Percentiles rank a stretch among this genome's conserved stretches.
Evolutionary conservation across 2,797 vertebrate species (phyloP).

Genomic region (Crax fasciolata): DNA sequence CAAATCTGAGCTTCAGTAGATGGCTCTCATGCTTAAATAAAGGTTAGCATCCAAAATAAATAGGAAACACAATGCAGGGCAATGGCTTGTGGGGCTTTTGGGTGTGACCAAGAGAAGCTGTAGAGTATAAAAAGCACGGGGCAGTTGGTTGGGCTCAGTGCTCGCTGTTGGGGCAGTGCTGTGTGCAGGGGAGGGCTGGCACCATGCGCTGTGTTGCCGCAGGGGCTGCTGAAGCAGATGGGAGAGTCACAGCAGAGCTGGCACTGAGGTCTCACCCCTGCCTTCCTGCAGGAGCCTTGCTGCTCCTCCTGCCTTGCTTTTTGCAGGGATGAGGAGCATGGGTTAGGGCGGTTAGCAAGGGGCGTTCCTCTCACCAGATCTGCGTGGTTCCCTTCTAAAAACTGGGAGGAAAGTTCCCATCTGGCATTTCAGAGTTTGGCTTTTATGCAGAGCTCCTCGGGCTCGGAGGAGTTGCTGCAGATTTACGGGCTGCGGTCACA

Average conservation of each 20-base stretch:
- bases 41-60: not conserved
- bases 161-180: too few species aligned
- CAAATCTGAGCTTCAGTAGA: not conserved
- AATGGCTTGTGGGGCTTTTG: not conserved
- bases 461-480: not conserved
- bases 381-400: rapidly evolving
- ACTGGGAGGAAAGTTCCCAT: not conserved
- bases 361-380: rapidly evolving
- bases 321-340: not conserved
- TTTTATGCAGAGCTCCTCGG: not conserved
- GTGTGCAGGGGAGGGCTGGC: not conserved
- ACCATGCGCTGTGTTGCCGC: not conserved
- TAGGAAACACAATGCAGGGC: not conserved
- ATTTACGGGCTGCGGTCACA: not conserved
- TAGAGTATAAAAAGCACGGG: not conserved
- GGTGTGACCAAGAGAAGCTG: not conserved
- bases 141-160: not conserved
- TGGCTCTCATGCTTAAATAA: not conserved
- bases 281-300: not conserved
- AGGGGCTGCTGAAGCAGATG: not conserved
- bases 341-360: too few species aligned
- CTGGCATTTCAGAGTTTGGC: not conserved
- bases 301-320: not conserved
- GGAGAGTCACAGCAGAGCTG: too few species aligned
- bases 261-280: not conserved